Evolutionary conservation across 2,797 vertebrate genomes (phyloP), one percentile per base, ranked within the genome.

Genomic region (Poecilia velifera): DNA sequence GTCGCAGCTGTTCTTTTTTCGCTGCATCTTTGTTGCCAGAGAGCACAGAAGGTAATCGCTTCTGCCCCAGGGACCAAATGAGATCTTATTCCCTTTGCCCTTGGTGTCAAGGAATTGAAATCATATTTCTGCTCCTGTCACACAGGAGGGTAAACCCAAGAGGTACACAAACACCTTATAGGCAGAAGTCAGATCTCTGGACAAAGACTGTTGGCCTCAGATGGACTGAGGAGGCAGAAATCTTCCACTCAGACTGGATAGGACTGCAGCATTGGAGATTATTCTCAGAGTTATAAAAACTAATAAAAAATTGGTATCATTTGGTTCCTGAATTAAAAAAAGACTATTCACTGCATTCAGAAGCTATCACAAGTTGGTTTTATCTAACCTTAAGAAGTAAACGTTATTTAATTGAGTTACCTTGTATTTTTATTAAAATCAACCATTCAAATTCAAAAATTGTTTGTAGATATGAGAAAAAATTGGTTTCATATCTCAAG

Each of bases 111-210:
- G 47, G 82, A 90, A 90, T 77, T 84, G 62, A 88, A 77, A 90
- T 84, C 74, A 57, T 88, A 84, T 86, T 82, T 89, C 73, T 81
- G 36, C 34, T 85, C 13, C 39, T 82, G 85, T 89, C 76, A 80
- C 47, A 71, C 22, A 34, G 25, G 72, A 74, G 39, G 82, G 43
- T 53, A 25, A 66, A 82, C 76, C 74, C 72, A 47, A 83, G 76
- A 85, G 78, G 74, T 43, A 80, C 39, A 36, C 22, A 41, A 68
- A 75, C 39, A 62, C 66, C 81, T 85, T 25, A 72, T 22, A 91
- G 78, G 66, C 59, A 62, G 20, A 76, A 31, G 57, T 47, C 77
- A 68, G 51, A 64, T 80, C 43, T 76, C 0, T 28, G 36, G 72
- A 31, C 49, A 47, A 39, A 51, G 2, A 34, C 9, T 13, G 2